These are phyloP conservation scores for Drosophila busckii DNA, from an alignment of 1,140 invertebrate species.

Conservation along the genomic window DNA sequence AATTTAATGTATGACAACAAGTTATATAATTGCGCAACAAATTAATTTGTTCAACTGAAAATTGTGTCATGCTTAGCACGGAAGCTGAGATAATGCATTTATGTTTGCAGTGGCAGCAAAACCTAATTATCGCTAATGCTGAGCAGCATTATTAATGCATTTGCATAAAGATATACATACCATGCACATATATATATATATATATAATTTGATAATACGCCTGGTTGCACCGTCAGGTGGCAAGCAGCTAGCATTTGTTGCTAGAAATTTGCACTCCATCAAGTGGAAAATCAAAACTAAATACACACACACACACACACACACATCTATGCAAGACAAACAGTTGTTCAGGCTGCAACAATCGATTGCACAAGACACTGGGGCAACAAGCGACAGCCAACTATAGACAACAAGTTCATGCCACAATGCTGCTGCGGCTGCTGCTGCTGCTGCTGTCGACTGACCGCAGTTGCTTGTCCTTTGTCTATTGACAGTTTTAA, in stretches of 20 bases:
- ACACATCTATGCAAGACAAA: conserved; percentile 5
- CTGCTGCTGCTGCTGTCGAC: neutral
- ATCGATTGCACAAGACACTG: no score
- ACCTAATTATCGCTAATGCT: conserved; percentile 57
- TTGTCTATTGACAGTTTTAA: conserved; percentile 42
- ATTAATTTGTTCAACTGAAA: conserved; percentile 1
- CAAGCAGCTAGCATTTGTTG: no score
- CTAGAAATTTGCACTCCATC: conserved; percentile 70
- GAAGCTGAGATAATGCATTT: neutral
- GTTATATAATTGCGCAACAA: conserved; percentile 30
- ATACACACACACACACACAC: conserved; percentile 21
- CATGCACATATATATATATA: no score
- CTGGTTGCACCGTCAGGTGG: conserved; percentile 36
- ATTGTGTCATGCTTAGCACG: no score
- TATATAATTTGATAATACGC: conserved; percentile 70
- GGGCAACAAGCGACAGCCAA: conserved; percentile 37
- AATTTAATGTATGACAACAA: conserved; percentile 29
- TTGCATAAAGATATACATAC: conserved; percentile 42
- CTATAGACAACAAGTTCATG: no score
- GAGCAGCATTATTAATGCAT: conserved; percentile 60
- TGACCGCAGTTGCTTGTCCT: conserved; percentile 13
- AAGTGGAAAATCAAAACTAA: conserved; percentile 75
- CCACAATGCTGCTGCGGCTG: conserved; percentile 23
- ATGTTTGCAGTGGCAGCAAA: conserved; percentile 7
- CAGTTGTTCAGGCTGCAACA: no score